Base-by-base conservation (phyloP, 2,888 invertebrate species). In the Timandra comae region DNA sequence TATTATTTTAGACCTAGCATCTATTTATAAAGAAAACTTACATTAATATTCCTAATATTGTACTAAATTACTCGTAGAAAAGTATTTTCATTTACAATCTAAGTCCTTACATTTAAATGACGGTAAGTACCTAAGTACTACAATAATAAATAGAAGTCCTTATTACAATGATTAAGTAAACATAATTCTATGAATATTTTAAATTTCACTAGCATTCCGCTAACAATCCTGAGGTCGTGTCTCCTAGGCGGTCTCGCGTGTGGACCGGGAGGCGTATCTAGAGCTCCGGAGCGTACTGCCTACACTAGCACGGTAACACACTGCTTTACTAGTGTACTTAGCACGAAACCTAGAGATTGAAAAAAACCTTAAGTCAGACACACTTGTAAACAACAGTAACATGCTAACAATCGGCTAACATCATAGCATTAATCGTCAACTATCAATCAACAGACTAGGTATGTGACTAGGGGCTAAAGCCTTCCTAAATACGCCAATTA, bases 291-390 rank as follows among this genome's bases (percentile, higher is more conserved):
- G 85, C 82, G 81, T 77, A 81, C 82, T 81, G 84, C 85, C 85
- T 85, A 85, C 85, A 84, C 85, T 84, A 85, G 84, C 82, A 65
- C 71, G 74, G 67, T 72, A 64, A 80, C 70, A 70, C 70, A 71
- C 82, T 79, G 84, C 84, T 76, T 80, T 82, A 84, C 84, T 85
- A 84, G 84, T 85, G 82, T 81, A 82, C 81, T 82, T 85, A 85
- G 82, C 85, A 84, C 85, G 85, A 79, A 84, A 84, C 85, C 85
- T 85, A 85, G 85, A 85, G 85, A 85, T 85, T 85, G 73, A 85
- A 85, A 84, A 52, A 85, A 9, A 81, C 60, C 67, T 76, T 76
- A 65, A 63, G 75, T 75, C 61, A 81, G 64, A 74, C 70, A 81
- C n/a, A n/a, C n/a, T n/a, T n/a, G n/a, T n/a, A 49, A 63, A 74